Conservation (phyloP, 1,140 invertebrate species). For the Arctopsyche grandis region DNA sequence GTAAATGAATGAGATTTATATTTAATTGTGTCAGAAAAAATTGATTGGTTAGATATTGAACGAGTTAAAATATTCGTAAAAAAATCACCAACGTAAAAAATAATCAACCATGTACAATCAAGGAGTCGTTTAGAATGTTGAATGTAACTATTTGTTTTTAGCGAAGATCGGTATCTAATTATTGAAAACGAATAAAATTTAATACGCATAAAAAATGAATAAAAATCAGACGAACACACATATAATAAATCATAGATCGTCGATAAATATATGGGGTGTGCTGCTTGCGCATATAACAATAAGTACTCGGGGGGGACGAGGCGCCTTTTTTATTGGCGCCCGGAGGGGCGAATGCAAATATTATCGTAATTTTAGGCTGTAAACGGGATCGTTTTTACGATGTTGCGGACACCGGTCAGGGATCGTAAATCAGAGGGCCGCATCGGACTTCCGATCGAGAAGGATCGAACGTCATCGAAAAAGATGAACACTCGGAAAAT, state of each 20-base stretch:
- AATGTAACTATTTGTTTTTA: no score
- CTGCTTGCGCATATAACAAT: background rate
- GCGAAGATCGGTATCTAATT: no score
- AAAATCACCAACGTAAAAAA: background rate
- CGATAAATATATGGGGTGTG: background rate
- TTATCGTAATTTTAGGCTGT: conserved; percentile 35
- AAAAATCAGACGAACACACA: background rate
- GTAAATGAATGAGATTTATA: background rate
- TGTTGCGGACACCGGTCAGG: conserved; percentile 18
- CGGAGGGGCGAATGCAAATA: conserved; percentile 24
- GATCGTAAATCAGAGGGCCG: background rate
- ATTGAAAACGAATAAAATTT: no score
- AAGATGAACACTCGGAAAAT: no score
- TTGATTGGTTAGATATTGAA: conserved; percentile 15
- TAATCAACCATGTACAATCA: no score
- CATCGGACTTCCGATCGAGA: background rate
- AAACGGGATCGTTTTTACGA: conserved; percentile 24
- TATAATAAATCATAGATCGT: background rate
- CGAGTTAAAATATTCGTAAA: background rate
- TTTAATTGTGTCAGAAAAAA: conserved; percentile 11
- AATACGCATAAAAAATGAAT: no score
- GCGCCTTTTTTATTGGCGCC: background rate
- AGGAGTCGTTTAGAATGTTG: no score
- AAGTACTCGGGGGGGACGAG: background rate
- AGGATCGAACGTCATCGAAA: no score